phyloP scores from a whole-genome alignment of 2,113 vertebrate species.

The Centropus unirufus region DNA sequence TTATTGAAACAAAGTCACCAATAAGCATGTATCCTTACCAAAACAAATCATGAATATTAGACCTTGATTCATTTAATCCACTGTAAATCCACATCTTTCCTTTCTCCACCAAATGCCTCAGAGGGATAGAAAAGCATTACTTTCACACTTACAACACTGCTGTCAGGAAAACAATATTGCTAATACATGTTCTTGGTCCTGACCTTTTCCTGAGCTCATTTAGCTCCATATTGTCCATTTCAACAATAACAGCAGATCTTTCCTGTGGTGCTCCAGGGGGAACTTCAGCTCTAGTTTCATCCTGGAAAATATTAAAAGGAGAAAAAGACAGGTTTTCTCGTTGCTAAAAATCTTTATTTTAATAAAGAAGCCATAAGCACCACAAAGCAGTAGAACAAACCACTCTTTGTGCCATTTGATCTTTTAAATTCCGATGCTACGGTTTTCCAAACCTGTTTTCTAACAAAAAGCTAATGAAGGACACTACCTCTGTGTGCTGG shows the following conservation, averaged over 20 bases:
- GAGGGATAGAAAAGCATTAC: not conserved
- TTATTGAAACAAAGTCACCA: not conserved
- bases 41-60: not conserved
- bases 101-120: not conserved
- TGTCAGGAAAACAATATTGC: constrained; percentile 26
- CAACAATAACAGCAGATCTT: constrained; percentile 70
- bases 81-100: not conserved
- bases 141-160: not conserved
- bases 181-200: not conserved
- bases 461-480: not conserved
- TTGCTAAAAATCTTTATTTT: not conserved
- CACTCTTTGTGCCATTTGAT: not conserved
- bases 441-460: not conserved
- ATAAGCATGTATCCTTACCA: not conserved
- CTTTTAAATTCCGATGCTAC: not conserved
- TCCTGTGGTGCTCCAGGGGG: constrained; percentile 89
- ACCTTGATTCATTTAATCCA: not conserved
- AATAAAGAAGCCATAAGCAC: not conserved
- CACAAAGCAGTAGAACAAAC: not conserved
- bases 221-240: constrained; percentile 74
- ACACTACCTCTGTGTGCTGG: not conserved
- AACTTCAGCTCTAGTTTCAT: constrained; percentile 74
- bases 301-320: constrained; percentile 67
- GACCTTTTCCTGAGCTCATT: constrained; percentile 83
- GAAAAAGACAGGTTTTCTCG: not conserved